Evolutionary conservation across 2,888 invertebrate species (phyloP).

Genomic region (Diaphora mendica): DNA sequence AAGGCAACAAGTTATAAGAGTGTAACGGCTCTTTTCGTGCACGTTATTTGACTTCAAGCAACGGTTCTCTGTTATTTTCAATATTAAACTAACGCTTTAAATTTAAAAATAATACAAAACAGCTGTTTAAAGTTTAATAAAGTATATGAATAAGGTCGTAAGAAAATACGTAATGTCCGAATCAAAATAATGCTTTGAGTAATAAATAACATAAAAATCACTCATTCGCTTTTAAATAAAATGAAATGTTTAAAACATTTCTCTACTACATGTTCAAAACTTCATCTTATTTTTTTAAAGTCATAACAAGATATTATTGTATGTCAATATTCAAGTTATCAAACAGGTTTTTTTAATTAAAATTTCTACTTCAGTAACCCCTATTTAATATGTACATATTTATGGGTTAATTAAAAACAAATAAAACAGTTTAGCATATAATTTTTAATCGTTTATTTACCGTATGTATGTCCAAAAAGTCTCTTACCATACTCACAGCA

Average conservation of each 20-base stretch:
- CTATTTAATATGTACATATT: conserved; percentile 10
- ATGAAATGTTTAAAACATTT: background rate
- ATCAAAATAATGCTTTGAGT: background rate
- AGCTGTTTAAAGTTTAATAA: too few relatives aligned
- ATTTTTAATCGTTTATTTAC: conserved; percentile 54
- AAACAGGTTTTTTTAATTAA: background rate
- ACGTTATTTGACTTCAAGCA: too few relatives aligned
- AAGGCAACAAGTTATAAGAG: background rate
- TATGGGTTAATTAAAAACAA: conserved; percentile 57
- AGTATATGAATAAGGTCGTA: too few relatives aligned
- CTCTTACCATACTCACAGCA: conserved; percentile 35
- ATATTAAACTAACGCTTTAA: too few relatives aligned
- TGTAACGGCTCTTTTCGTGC: too few relatives aligned
- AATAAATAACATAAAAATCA: background rate
- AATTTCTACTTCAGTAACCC: background rate
- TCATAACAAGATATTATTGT: background rate
- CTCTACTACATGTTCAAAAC: background rate
- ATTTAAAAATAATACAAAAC: too few relatives aligned
- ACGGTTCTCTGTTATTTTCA: too few relatives aligned
- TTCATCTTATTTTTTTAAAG: background rate
- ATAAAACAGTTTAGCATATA: conserved; percentile 61
- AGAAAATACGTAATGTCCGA: background rate
- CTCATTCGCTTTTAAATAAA: background rate
- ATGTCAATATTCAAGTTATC: background rate
- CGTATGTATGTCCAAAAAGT: conserved; percentile 48